These are phyloP conservation scores for Haliclona indistincta DNA, from an alignment of 37 sponge, comb jelly and placozoan species.

Conservation along the genomic window DNA sequence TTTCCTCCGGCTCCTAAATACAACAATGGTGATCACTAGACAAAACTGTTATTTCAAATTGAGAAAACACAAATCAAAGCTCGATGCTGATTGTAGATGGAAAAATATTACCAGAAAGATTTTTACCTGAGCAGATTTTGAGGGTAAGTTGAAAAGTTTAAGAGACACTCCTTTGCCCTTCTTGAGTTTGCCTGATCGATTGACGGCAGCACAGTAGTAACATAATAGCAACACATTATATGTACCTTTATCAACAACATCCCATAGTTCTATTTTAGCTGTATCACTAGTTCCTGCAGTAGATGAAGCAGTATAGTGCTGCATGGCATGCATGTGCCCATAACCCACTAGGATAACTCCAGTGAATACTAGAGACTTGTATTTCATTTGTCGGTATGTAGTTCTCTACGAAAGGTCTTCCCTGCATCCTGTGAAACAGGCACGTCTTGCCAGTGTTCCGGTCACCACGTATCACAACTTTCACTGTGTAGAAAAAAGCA, in stretches of 20 bases:
- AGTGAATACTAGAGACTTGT: constrained; percentile 70
- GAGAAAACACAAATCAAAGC: no score
- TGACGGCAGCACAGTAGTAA: not conserved
- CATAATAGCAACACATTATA: not conserved
- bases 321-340: not conserved
- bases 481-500: constrained; percentile 64
- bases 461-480: constrained; percentile 90
- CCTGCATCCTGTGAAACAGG: constrained; percentile 82
- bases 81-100: no score
- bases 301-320: not conserved
- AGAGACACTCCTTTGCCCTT: constrained; percentile 15
- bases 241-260: constrained; percentile 92
- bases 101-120: no score
- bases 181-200: constrained; percentile 9
- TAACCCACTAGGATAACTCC: constrained; percentile 59
- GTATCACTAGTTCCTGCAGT: constrained; percentile 91
- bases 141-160: constrained; percentile 46
- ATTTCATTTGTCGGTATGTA: constrained; percentile 90
- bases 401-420: constrained; percentile 70
- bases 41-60: not conserved
- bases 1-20: not conserved
- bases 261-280: constrained; percentile 97
- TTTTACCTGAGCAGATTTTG: no score
- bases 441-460: constrained; percentile 89
- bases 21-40: not conserved